phyloP scores from a whole-genome alignment of 2,888 invertebrate genomes.

The Galerucella calmariensis region DNA sequence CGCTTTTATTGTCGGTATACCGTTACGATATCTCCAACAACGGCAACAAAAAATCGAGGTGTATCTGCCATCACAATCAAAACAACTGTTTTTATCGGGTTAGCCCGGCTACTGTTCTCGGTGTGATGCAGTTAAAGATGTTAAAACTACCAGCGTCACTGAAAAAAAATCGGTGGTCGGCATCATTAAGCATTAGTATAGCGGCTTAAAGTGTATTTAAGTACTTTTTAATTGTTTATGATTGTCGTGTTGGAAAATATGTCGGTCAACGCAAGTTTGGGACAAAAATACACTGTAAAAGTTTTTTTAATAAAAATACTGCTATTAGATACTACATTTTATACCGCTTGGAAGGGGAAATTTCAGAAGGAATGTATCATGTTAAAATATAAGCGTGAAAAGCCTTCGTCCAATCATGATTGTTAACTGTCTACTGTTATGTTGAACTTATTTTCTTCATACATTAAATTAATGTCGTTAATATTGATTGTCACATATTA shows the following conservation, averaged over 20 bases:
- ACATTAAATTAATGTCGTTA: no score
- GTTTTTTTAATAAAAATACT: no score
- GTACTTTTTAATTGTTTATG: constrained; percentile 12
- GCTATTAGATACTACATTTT: no score
- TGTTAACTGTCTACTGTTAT: no score
- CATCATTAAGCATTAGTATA: constrained; percentile 1
- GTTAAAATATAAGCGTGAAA: no score
- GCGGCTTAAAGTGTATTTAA: not conserved
- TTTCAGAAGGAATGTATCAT: no score
- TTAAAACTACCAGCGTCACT: constrained; percentile 12
- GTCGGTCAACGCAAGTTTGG: not conserved
- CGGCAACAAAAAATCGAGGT: constrained; percentile 13
- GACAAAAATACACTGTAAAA: not conserved
- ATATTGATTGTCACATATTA: no score
- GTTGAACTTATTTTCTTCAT: no score
- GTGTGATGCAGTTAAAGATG: constrained; percentile 16
- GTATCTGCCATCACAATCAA: constrained; percentile 37
- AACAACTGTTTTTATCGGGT: constrained; percentile 29
- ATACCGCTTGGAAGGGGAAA: no score
- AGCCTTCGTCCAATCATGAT: no score
- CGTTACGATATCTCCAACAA: constrained; percentile 39
- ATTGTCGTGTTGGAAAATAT: not conserved
- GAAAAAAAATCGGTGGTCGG: not conserved
- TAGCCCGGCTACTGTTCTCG: constrained; percentile 28
- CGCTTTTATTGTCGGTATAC: constrained; percentile 23